Evolutionary conservation across 1,140 invertebrate species (phyloP), one percentile per base, ranked within the genome.

Genomic region (Heliconius himera): DNA sequence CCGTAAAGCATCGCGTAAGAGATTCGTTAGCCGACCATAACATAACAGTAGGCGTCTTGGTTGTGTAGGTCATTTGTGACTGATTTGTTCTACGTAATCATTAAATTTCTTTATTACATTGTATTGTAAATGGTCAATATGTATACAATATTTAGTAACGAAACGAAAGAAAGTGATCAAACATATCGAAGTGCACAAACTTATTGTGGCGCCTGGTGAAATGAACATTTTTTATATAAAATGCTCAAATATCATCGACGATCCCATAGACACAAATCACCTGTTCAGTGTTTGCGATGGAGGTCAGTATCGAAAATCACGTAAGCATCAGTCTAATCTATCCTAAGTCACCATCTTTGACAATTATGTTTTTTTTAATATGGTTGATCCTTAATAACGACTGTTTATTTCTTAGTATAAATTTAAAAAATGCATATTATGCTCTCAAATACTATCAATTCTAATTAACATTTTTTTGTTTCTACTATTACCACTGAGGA

Each of bases 161-260:
- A 72, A 72, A 38, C 36, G 80, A 83, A 83, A 80, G 84, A 82
- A 51, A 83, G 60, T 66, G 60, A 29, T 66, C 60, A 13, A 13
- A 66, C 9, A 29, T 66, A 66, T 84, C 78, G 79, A 83, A 87
- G 81, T 84, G 78, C 60, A 79, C 77, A 81, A 80, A 79, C 72
- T 82, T 76, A 71, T 70, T 78, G 73, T 82, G 41, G 73, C 71
- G 49, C 56, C 78, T 85, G 90, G 87, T 92, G 93, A 94, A 93
- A 94, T 94, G 93, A 91, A 86, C 91, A 91, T 93, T 94, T 94
- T 66, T 94, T 84, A 72, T 87, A 80, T 88, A 92, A 94, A 94
- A 95, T 95, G 94, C 93, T 95, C 88, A 95, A 94, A 88, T 93
- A 94, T 93, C 93, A 94, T 87, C 91, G 93, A 80, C 91, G 94